Conservation (phyloP, 2,888 invertebrate genomes). For the Cryptus viduatorius region DNA sequence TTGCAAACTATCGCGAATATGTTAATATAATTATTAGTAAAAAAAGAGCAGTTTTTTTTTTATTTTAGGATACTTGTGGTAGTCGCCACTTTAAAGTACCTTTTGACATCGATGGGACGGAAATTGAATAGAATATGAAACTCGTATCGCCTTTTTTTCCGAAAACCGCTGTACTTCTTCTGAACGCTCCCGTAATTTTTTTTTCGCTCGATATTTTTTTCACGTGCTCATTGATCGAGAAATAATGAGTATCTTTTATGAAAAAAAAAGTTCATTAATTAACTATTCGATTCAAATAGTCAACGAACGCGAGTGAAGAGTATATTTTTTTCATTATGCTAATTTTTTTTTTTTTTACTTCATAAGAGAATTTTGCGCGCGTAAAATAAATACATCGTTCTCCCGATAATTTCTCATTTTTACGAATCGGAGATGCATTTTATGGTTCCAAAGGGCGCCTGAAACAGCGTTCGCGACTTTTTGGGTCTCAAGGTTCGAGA, state of each 20-base stretch:
- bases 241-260: neutral
- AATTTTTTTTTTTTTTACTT: neutral
- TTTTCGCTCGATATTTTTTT: neutral
- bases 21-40: slow-evolving; percentile 47
- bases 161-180: neutral
- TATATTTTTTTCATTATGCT: neutral
- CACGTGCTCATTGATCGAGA: neutral
- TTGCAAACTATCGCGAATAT: slow-evolving; percentile 20
- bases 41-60: slow-evolving; percentile 24
- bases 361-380: neutral
- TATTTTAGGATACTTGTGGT: slow-evolving; percentile 18
- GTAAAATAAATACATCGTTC: neutral
- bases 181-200: slow-evolving; percentile 17
- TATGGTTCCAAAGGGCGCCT: too few relatives aligned
- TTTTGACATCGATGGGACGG: slow-evolving; percentile 17
- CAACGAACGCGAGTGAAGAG: neutral
- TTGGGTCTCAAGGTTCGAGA: slow-evolving; percentile 15
- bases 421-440: neutral
- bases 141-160: neutral
- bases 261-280: neutral
- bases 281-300: neutral
- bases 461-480: neutral
- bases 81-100: slow-evolving; percentile 40
- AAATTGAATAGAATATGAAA: slow-evolving; percentile 3
- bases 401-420: neutral